Evolutionary conservation across 2,797 vertebrate genomes (phyloP), one percentile per base, ranked within the genome.

Genomic region (Chelidonichthys spinosus): DNA sequence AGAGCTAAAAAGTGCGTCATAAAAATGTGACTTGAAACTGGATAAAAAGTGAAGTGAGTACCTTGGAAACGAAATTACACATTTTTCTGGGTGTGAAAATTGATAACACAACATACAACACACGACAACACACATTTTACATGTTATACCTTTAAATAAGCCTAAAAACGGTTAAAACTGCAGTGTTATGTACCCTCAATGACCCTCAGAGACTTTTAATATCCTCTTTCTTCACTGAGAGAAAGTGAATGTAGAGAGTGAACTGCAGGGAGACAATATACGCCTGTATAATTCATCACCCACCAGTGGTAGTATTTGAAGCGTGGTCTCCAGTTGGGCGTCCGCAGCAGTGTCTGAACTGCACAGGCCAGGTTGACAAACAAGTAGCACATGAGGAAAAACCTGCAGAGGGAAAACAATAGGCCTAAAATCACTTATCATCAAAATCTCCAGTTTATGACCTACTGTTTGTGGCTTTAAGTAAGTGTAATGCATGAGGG

Each of bases 331-430:
- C 97, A 99, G 92, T 98, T 99, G 15, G 97, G 97, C 0, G 97
- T 98, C 37, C 96, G 93, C 63, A 99, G 87, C 61, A 99, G 94
- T 0, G 98, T 99, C 91, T 99, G 98, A 44, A 99, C 92, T 0
- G 98, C 97, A 40, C 98, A 99, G 40, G 98, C 98, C 94, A 99
- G 86, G 89, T 99, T 99, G 69, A 99, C 98, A 72, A 99, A 99
- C 91, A 99, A 88, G 91, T 99, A 99, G 87, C 97, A 99, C 98
- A 99, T 99, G 78, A 99, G 94, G 87, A 99, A 99, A 89, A 99
- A 99, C 97, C 98, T 99, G 92, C 2, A 6, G 7, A 18, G 36
- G 2, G 40, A 18, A 47, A 49, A 74, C 7, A 55, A 36, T 25
- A 25, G 25, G 25, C 25, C 25, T 25, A 25, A 25, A 25, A 25